Evolutionary conservation across 1,140 invertebrate genomes (phyloP), one percentile per base, ranked within the genome.

Genomic region (Brachionus koreanus): DNA sequence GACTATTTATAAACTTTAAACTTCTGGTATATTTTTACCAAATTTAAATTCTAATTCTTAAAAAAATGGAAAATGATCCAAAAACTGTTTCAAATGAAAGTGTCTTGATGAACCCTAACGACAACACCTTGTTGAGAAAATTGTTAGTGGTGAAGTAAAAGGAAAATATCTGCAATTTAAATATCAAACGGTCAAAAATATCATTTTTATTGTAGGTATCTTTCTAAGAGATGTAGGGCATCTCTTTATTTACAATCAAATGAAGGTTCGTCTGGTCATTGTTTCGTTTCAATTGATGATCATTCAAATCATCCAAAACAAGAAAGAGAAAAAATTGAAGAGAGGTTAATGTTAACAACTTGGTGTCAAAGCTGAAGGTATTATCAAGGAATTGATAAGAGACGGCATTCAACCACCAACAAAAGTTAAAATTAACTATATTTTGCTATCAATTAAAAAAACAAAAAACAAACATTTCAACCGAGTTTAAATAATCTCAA

Each of bases 231-330:
- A 37, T 72, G 67, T 72, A 72, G 35, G 37, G 67, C 67, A 37
- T 35, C 67, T 37, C 37, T 72, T 37, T 72, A 72, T 72, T 72
- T 37, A 4, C 29, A 72, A 39, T 39, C 37, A 42, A 39, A n/a
- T 37, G 16, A 72, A 39, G 37, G 35, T 72, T 39, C 33, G 16
- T 23, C 33, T 72, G 67, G 67, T 35, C 33, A 37, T 72, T 72
- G 67, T 72, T 72, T 72, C 37, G 16, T 72, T 72, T 72, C 37
- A 37, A 42, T 39, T 23, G 33, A 72, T 37, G 67, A 72, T 16
- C 67, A 72, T 72, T 72, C 67, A 72, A 72, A 72, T 39, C 67
- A 72, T 72, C 67, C 67, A 37, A 12, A 72, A 25, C 61, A 65
- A 33, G 61, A 65, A 37, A 33, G 23, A 65, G 61, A 65, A 29